Evolutionary conservation across 2,113 vertebrate species (phyloP).

Genomic region (Struthio camelus): DNA sequence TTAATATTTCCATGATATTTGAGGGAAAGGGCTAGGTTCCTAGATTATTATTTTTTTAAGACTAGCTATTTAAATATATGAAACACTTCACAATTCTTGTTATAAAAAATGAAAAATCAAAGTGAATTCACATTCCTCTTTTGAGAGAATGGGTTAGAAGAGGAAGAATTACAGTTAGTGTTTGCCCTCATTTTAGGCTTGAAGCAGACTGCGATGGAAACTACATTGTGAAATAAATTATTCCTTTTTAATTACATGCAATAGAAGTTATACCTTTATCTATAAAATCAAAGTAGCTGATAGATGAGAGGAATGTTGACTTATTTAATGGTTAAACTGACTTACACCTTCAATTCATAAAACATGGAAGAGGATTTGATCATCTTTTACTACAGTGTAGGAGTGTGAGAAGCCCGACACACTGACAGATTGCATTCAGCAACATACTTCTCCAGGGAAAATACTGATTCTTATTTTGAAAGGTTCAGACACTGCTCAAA

Average conservation of each 20-base stretch:
- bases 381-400: constrained; percentile 13
- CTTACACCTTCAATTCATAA: constrained; percentile 56
- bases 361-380: constrained; percentile 59
- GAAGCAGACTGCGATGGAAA: constrained; percentile 52
- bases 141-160: constrained; percentile 51
- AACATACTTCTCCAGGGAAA: constrained; percentile 39
- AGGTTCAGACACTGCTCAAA: constrained; percentile 43
- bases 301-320: constrained; percentile 60
- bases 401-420: neutral
- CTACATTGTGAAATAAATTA: constrained; percentile 66
- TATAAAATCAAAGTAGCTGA: constrained; percentile 64
- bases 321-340: constrained; percentile 62
- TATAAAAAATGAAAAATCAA: constrained; percentile 57
- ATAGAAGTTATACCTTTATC: constrained; percentile 63
- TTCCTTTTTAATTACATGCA: constrained; percentile 67
- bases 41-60: neutral
- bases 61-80: neutral
- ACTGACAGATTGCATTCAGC: constrained; percentile 56
- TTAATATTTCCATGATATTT: neutral
- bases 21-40: neutral
- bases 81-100: constrained; percentile 27
- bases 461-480: constrained; percentile 38
- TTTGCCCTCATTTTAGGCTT: constrained; percentile 61
- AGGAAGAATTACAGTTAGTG: constrained; percentile 27
- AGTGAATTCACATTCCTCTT: constrained; percentile 25